Percentiles rank a stretch among this genome's conserved stretches.
These are phyloP conservation scores for Apistogramma diplotaenia DNA, from an alignment of 2,113 vertebrate species.

Conservation along the genomic window DNA sequence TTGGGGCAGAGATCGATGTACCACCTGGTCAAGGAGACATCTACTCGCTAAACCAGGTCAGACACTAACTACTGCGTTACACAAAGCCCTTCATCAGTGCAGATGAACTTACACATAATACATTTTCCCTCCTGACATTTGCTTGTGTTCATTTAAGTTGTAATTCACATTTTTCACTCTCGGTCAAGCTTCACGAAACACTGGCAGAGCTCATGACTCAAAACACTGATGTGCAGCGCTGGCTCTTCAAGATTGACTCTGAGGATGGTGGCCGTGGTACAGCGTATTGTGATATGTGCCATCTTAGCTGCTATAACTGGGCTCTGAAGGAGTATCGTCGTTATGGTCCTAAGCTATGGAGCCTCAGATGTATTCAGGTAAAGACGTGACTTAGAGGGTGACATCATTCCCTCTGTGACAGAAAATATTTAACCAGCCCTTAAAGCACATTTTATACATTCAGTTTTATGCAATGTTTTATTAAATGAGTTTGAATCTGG, in stretches of 20 bases:
- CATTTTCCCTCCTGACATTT: not conserved
- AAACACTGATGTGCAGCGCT: conserved; percentile 79
- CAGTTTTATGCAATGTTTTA: conserved; percentile 19
- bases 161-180: not conserved
- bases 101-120: not conserved
- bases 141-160: not conserved
- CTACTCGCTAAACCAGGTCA: conserved; percentile 81
- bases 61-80: not conserved
- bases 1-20: conserved; percentile 71
- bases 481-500: conserved; percentile 28
- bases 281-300: conserved; percentile 82
- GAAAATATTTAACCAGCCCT: not conserved
- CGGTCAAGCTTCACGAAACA: conserved; percentile 77
- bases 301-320: conserved; percentile 78
- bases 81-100: not conserved
- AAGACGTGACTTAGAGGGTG: conserved; percentile 1
- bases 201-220: conserved; percentile 79
- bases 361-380: conserved; percentile 78
- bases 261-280: conserved; percentile 78
- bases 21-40: conserved; percentile 81
- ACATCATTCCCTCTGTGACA: not conserved
- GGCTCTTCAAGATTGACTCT: conserved; percentile 86
- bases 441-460: not conserved
- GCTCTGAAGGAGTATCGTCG: conserved; percentile 61
- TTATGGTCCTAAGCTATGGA: conserved; percentile 68